Percentiles rank a stretch among this genome's conserved stretches.
These are phyloP conservation scores for Mimas tiliae DNA, from an alignment of 2,888 invertebrate species.

Conservation along the genomic window DNA sequence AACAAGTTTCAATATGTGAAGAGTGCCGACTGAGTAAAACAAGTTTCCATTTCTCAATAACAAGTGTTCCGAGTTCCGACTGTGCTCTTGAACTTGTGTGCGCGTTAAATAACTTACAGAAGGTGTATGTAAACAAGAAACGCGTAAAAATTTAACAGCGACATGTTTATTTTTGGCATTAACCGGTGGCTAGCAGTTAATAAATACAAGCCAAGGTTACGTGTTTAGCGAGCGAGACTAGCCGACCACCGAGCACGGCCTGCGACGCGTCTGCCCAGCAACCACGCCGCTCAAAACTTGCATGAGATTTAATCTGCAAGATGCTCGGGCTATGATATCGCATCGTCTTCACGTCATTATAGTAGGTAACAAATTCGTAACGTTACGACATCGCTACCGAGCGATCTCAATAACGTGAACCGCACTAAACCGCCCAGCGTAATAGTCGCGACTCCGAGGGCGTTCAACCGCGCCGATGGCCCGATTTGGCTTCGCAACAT, in stretches of 20 bases:
- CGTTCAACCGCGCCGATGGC: conserved; percentile 70
- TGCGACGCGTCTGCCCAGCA: not conserved
- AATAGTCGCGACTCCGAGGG: conserved; percentile 69
- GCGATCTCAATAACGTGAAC: conserved; percentile 56
- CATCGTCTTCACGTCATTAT: conserved; percentile 33
- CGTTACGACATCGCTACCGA: conserved; percentile 52
- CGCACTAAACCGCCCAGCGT: conserved; percentile 56
- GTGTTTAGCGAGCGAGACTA: conserved; percentile 34
- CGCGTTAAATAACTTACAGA: conserved; percentile 28
- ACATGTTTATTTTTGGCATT: conserved; percentile 34
- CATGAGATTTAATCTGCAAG: conserved; percentile 32
- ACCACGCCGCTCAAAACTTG: conserved; percentile 7
- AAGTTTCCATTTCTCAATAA: conserved; percentile 20
- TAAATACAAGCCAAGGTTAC: conserved; percentile 48
- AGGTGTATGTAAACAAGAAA: conserved; percentile 28
- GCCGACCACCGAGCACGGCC: not conserved
- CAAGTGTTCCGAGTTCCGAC: conserved; percentile 19
- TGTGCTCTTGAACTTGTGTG: conserved; percentile 29
- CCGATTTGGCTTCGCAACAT: conserved; percentile 62
- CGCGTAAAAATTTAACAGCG: conserved; percentile 30
- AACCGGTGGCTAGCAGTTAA: conserved; percentile 42
- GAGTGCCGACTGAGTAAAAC: not conserved
- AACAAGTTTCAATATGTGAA: not conserved
- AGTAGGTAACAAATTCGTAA: conserved; percentile 40
- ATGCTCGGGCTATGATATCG: conserved; percentile 31